These are phyloP conservation scores for Priocnemis perturbator DNA, from an alignment of 2,888 invertebrate genomes.

Conservation along the genomic window DNA sequence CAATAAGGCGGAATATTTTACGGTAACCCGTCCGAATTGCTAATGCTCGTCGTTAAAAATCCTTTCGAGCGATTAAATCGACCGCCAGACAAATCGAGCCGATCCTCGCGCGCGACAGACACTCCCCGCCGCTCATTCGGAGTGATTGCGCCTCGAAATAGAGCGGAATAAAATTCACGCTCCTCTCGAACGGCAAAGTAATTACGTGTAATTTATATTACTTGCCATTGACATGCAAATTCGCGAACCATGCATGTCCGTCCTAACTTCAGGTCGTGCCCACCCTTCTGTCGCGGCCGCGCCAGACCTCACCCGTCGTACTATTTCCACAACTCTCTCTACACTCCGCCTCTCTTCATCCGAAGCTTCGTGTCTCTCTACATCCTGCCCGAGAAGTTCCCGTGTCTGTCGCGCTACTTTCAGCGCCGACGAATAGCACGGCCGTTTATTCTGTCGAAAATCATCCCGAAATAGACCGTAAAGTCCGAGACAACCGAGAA, in stretches of 20 bases:
- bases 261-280: conserved; percentile 34
- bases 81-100: conserved; percentile 17
- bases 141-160: conserved; percentile 62
- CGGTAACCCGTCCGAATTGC: neutral
- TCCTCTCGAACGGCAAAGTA: conserved; percentile 68
- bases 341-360: neutral
- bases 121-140: conserved; percentile 33
- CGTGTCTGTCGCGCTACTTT: neutral
- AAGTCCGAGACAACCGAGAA: no score
- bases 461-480: no score
- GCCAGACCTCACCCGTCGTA: neutral
- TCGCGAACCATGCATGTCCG: conserved; percentile 59
- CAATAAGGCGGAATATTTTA: no score
- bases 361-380: neutral
- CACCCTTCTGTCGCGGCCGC: conserved; percentile 3
- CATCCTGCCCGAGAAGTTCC: neutral
- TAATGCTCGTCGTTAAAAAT: conserved; percentile 10
- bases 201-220: conserved; percentile 75
- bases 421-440: neutral
- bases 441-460: neutral
- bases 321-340: conserved; percentile 5
- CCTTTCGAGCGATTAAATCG: conserved; percentile 23
- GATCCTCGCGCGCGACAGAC: conserved; percentile 24
- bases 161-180: conserved; percentile 69
- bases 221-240: conserved; percentile 74